These are phyloP conservation scores for Pangasianodon gigas DNA, from an alignment of 2,113 vertebrate species.

Conservation along the genomic window DNA sequence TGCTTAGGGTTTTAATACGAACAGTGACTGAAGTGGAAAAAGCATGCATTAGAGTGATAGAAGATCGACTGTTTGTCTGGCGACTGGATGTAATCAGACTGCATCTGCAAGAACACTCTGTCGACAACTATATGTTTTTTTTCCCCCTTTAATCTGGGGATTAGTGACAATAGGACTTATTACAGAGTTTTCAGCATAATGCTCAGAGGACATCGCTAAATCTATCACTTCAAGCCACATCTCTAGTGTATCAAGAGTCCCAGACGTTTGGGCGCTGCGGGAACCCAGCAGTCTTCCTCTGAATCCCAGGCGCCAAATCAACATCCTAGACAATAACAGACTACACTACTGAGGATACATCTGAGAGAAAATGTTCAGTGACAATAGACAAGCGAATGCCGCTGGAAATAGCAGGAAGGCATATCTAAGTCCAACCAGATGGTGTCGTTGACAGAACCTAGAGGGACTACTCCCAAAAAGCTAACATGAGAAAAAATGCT, in stretches of 20 bases:
- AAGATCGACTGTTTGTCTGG: background rate
- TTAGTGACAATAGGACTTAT: background rate
- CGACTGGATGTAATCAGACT: background rate
- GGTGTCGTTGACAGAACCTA: slow-evolving; percentile 20
- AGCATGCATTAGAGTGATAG: background rate
- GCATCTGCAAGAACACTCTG: background rate
- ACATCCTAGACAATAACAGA: slow-evolving; percentile 11
- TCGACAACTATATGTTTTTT: background rate
- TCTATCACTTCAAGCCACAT: background rate
- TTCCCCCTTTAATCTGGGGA: background rate
- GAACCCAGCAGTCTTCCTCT: background rate
- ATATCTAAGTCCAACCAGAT: slow-evolving; percentile 34
- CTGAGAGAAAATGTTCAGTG: background rate
- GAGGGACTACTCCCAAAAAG: background rate
- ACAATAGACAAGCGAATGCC: background rate
- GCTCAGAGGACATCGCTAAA: background rate
- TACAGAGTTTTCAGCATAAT: background rate
- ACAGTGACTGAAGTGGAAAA: background rate
- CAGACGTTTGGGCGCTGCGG: background rate
- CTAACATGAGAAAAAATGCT: background rate
- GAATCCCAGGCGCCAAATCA: background rate
- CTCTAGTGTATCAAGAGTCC: background rate
- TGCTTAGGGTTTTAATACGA: background rate
- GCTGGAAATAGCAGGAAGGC: slow-evolving; percentile 14
- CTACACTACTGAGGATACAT: background rate